A percentile compares a stretch with the other conserved stretches of the same genome.
phyloP scores from a whole-genome alignment of 2,797 vertebrate genomes.

The Mormyrus proboscirostris region DNA sequence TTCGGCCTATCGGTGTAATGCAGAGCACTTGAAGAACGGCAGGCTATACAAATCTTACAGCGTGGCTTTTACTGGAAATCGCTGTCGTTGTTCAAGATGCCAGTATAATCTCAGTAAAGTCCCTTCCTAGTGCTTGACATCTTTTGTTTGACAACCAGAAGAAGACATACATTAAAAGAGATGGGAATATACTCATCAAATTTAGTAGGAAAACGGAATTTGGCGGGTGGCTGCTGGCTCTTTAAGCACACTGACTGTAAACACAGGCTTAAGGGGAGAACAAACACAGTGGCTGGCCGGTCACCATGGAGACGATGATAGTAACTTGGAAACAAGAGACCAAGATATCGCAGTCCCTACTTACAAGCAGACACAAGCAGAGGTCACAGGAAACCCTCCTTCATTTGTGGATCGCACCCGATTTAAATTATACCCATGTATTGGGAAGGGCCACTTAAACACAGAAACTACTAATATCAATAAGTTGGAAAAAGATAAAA shows the following conservation, averaged over 20 bases:
- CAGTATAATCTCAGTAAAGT: background rate
- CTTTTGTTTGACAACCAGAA: background rate
- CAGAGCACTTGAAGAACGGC: background rate
- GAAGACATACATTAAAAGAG: background rate
- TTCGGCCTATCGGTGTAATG: background rate
- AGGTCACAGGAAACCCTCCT: constrained; percentile 2
- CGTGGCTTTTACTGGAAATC: background rate
- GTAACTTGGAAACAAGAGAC: constrained; percentile 17
- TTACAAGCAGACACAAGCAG: background rate
- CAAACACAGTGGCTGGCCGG: background rate
- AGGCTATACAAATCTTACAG: background rate
- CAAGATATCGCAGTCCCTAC: constrained; percentile 8
- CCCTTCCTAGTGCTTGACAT: background rate
- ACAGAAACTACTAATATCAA: background rate
- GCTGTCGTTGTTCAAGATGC: background rate
- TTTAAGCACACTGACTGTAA: constrained; percentile 8
- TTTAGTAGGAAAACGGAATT: background rate
- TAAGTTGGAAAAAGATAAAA: background rate
- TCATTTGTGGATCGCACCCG: background rate
- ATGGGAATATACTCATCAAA: background rate
- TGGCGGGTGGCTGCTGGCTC: background rate
- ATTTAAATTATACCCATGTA: background rate
- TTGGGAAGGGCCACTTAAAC: background rate
- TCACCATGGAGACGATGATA: constrained; percentile 22
- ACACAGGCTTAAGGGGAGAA: constrained; percentile 5